These are phyloP conservation scores for Noctua fimbriata DNA, from an alignment of 2,888 invertebrate species.

Conservation along the genomic window DNA sequence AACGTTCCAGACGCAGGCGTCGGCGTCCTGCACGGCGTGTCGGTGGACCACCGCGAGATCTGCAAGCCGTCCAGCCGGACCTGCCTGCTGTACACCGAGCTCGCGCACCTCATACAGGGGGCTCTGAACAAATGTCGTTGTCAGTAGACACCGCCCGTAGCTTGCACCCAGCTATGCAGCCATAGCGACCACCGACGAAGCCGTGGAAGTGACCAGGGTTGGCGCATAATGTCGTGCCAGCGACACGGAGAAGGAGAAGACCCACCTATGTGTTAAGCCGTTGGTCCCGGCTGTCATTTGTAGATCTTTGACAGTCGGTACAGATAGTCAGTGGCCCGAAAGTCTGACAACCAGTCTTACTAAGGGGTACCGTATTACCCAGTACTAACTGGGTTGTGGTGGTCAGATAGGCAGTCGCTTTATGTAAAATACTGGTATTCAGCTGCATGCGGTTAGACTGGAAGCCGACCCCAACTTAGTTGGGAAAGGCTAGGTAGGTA, in stretches of 20 bases:
- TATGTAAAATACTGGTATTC: neutral
- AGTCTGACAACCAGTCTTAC: neutral
- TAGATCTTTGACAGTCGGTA: neutral
- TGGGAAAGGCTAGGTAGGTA: neutral
- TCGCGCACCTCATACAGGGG: conserved; percentile 90
- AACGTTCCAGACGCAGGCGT: conserved; percentile 91
- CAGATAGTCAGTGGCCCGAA: neutral
- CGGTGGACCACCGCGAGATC: conserved; percentile 95
- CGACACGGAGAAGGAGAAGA: neutral
- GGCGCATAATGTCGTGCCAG: neutral
- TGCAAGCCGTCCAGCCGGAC: conserved; percentile 94
- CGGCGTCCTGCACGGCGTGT: conserved; percentile 93
- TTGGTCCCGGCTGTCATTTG: neutral
- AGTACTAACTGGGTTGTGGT: neutral
- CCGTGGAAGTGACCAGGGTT: neutral
- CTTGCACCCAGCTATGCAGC: neutral
- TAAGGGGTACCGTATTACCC: neutral
- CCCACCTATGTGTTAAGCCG: neutral
- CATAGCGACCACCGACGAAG: neutral
- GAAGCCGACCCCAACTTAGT: neutral
- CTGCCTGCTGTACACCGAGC: conserved; percentile 92
- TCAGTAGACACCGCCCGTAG: neutral
- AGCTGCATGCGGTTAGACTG: neutral
- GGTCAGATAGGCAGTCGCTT: neutral
- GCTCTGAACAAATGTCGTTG: conserved; percentile 72